Conservation (phyloP, 2,888 invertebrate genomes). For the Lithosia quadra region DNA sequence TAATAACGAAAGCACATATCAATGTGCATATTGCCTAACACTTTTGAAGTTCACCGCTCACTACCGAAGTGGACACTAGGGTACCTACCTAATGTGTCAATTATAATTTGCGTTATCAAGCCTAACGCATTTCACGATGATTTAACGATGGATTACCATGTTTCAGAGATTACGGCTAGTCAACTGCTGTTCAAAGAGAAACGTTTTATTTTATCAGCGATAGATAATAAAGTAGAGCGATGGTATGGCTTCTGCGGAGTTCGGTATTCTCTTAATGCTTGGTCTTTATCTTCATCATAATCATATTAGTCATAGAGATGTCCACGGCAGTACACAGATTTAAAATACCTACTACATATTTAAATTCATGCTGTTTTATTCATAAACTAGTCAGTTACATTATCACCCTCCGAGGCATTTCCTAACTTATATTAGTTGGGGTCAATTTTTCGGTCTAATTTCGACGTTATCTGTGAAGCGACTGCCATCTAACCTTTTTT, state of each 20-base stretch:
- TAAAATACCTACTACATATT: neutral
- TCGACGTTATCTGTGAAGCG: too few species aligned
- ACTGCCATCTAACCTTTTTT: too few species aligned
- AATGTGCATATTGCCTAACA: constrained; percentile 45
- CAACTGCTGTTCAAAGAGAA: constrained; percentile 25
- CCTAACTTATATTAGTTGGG: too few species aligned
- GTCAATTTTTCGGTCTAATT: too few species aligned
- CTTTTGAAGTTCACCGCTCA: constrained; percentile 62
- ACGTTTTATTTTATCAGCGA: constrained; percentile 32
- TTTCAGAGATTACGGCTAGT: constrained; percentile 50
- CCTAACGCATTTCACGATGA: constrained; percentile 57
- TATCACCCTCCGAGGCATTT: too few species aligned
- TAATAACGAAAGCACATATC: neutral
- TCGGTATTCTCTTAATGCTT: neutral
- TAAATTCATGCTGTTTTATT: too few species aligned
- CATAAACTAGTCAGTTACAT: too few species aligned
- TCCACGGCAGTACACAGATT: too few species aligned
- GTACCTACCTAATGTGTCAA: constrained; percentile 60
- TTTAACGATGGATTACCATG: constrained; percentile 51
- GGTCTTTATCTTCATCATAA: neutral
- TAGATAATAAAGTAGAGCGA: constrained; percentile 8
- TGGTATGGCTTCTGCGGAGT: constrained; percentile 17
- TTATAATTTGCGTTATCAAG: constrained; percentile 56
- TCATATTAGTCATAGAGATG: neutral
- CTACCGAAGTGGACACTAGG: constrained; percentile 64